phyloP scores from a whole-genome alignment of 2,797 vertebrate genomes.

The Myioborus miniatus region DNA sequence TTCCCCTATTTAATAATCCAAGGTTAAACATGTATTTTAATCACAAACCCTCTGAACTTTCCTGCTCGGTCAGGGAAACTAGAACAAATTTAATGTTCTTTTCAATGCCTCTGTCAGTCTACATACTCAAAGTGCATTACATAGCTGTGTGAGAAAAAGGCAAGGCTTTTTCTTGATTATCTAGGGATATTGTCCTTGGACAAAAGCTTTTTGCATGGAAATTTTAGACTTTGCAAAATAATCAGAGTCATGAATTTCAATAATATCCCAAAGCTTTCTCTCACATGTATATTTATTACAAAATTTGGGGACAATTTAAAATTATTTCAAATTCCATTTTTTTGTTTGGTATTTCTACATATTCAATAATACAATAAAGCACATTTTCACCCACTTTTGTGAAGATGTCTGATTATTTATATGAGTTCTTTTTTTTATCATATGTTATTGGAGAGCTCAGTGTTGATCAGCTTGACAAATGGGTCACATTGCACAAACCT shows the following conservation, averaged over 20 bases:
- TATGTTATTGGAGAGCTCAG: background rate
- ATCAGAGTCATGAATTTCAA: background rate
- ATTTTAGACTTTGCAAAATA: background rate
- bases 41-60: conserved; percentile 16
- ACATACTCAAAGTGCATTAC: background rate
- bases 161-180: background rate
- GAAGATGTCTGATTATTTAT: background rate
- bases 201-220: background rate
- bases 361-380: background rate
- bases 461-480: background rate
- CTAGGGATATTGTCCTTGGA: background rate
- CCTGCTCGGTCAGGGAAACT: background rate
- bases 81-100: background rate
- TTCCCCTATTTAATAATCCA: conserved; percentile 2
- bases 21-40: conserved; percentile 49
- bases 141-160: background rate
- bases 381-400: background rate
- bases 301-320: background rate
- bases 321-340: background rate
- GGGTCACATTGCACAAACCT: background rate
- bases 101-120: background rate
- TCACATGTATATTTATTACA: background rate
- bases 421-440: background rate
- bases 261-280: background rate
- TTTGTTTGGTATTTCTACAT: background rate